phyloP scores from a whole-genome alignment of 1,140 invertebrate genomes.

The Drosophila watanabei region DNA sequence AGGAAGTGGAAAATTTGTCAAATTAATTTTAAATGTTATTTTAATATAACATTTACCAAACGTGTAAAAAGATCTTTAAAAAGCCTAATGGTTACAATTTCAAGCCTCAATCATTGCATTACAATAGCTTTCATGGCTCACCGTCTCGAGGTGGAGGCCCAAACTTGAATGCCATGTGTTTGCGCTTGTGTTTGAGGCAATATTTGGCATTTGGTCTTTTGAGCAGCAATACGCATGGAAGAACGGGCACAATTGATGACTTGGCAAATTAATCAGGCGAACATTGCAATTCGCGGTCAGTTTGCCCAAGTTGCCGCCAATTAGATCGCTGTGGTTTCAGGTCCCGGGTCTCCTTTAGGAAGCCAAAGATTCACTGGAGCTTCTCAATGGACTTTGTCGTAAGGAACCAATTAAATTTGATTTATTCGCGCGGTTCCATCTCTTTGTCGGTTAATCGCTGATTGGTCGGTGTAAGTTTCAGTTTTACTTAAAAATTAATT shows the following conservation, averaged over 20 bases:
- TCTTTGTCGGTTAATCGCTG: conserved; percentile 24
- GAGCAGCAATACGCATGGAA: not conserved
- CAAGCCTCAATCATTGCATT: no score
- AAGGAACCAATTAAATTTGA: conserved; percentile 29
- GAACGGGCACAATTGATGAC: conserved; percentile 22
- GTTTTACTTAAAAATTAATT: conserved; percentile 75
- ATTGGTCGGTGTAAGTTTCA: conserved; percentile 54
- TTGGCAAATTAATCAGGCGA: conserved; percentile 34
- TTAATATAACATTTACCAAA: no score
- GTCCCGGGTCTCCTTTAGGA: no score
- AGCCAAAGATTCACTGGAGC: not conserved
- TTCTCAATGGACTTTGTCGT: not conserved
- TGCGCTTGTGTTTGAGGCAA: not conserved
- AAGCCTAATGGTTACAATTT: not conserved
- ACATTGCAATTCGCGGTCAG: conserved; percentile 12
- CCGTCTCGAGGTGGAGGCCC: not conserved
- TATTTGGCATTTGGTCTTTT: conserved; percentile 13
- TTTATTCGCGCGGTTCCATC: conserved; percentile 22
- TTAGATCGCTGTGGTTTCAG: conserved; percentile 13
- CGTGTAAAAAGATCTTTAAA: no score
- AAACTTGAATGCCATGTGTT: not conserved
- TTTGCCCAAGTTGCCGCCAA: conserved; percentile 21
- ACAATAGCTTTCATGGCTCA: not conserved
- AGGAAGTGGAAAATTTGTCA: not conserved
- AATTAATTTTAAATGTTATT: no score